phyloP scores from a whole-genome alignment of 2,113 vertebrate species.

The Ahaetulla prasina region DNA sequence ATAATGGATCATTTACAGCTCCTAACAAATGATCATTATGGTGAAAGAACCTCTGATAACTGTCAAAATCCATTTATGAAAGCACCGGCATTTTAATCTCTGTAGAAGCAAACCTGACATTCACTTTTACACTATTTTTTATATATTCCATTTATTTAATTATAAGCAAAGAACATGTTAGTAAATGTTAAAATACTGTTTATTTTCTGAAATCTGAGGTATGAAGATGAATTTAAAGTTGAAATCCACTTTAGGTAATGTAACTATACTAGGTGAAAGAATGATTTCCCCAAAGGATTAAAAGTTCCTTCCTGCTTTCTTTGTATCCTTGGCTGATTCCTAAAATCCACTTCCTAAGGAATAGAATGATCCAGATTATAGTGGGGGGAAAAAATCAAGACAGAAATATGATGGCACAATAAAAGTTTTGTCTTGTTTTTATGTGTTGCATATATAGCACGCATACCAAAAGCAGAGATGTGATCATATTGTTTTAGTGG shows the following conservation, averaged over 20 bases:
- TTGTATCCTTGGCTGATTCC: constrained; percentile 34
- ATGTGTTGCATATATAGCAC: neutral
- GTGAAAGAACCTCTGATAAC: constrained; percentile 37
- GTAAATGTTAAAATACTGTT: constrained; percentile 47
- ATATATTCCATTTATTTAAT: constrained; percentile 19
- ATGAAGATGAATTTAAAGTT: constrained; percentile 54
- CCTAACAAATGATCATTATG: constrained; percentile 37
- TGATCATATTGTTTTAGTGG: neutral
- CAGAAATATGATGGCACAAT: neutral
- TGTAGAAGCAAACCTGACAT: constrained; percentile 42
- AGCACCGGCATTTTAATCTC: constrained; percentile 31
- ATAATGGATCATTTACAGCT: constrained; percentile 45
- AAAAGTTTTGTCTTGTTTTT: neutral
- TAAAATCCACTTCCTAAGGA: constrained; percentile 38
- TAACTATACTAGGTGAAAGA: constrained; percentile 17
- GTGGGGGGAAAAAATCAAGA: neutral
- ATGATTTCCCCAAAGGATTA: constrained; percentile 21
- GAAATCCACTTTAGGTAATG: constrained; percentile 27
- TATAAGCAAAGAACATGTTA: constrained; percentile 41
- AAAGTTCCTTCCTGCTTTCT: constrained; percentile 18
- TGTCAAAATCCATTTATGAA: constrained; percentile 44
- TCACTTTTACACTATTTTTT: constrained; percentile 29
- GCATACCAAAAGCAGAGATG: neutral
- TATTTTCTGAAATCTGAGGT: constrained; percentile 60
- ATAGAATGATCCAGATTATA: neutral